Base-by-base conservation (phyloP, 2,888 invertebrate species). In the Hirtodrosophila cameraria region DNA sequence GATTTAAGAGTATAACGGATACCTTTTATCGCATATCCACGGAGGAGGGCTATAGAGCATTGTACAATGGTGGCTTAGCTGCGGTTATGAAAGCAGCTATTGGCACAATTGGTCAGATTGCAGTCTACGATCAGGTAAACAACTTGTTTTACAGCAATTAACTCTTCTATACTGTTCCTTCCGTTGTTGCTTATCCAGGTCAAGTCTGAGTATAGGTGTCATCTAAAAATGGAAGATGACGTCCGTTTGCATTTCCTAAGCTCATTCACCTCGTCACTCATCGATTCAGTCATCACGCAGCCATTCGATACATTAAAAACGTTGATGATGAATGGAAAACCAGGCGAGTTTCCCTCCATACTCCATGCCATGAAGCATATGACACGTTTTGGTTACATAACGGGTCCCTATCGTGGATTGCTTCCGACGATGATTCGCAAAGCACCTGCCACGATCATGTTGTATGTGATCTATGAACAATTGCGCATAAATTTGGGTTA, bases 221-320 rank as follows among this genome's bases (percentile, higher is more conserved):
- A 15, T 0, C 64, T 58, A 3, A 12, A 39, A 9, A 42, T 61
- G 63, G 12, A 49, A 0, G 75, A 75, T 8, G 27, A 39, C 12
- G 4, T 69, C 0, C n/a, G 9, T 1, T 38, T 75, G 12, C 78
- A 75, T 20, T 57, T 74, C 5, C 11, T 46, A 1, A 69, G 69
- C 15, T 78, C 75, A 1, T 12, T 69, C 3, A 16, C 60, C 0
- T 53, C 75, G 1, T 61, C 74, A 8, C 5, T 68, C 13, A 73
- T 72, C 2, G 74, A 67, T 8, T 23, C 59, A 3, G 7, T 57
- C 3, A 41, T 74, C 3, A 53, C 62, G 0, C 75, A 76, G 8
- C 76, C 76, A 1, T 54, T 76, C 5, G 76, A 76, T 28, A 68
- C 75, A 0, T 36, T 76, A 2, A 76, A 71, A 20, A 75, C 80